Conservation (phyloP, 2,113 vertebrate genomes). For the Oryzias celebensis region DNA sequence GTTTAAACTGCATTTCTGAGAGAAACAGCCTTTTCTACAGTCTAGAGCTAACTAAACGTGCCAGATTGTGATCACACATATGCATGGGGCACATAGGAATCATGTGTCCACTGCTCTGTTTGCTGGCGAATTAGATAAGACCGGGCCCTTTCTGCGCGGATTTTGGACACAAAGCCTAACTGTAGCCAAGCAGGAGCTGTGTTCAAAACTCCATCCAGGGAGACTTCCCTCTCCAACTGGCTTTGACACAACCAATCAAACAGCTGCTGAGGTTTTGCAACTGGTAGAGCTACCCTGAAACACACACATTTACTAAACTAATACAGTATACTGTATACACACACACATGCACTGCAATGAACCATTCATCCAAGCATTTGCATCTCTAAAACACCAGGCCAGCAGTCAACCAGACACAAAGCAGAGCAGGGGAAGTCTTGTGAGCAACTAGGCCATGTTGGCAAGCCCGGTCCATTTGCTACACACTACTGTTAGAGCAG, state of each 20-base stretch:
- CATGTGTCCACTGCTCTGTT: constrained; percentile 4
- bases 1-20: constrained; percentile 12
- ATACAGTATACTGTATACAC: constrained; percentile 39
- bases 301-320: constrained; percentile 1
- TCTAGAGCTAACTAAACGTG: constrained; percentile 19
- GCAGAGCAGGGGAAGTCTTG: constrained; percentile 60
- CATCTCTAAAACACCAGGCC: constrained; percentile 64
- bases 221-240: constrained; percentile 51
- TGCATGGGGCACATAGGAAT: background rate
- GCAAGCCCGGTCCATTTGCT: constrained; percentile 34
- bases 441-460: constrained; percentile 57
- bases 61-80: constrained; percentile 3
- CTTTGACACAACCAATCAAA: constrained; percentile 55
- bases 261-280: constrained; percentile 58
- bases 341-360: constrained; percentile 47
- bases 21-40: constrained; percentile 4
- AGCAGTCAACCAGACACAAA: constrained; percentile 67
- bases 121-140: constrained; percentile 26
- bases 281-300: constrained; percentile 34
- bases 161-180: constrained; percentile 33
- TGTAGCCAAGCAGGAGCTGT: constrained; percentile 18
- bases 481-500: constrained; percentile 11
- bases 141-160: constrained; percentile 34
- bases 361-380: constrained; percentile 66
- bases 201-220: constrained; percentile 16